Evolutionary conservation across 2,113 vertebrate genomes (phyloP).

Genomic region (Ageneiosus marmoratus): DNA sequence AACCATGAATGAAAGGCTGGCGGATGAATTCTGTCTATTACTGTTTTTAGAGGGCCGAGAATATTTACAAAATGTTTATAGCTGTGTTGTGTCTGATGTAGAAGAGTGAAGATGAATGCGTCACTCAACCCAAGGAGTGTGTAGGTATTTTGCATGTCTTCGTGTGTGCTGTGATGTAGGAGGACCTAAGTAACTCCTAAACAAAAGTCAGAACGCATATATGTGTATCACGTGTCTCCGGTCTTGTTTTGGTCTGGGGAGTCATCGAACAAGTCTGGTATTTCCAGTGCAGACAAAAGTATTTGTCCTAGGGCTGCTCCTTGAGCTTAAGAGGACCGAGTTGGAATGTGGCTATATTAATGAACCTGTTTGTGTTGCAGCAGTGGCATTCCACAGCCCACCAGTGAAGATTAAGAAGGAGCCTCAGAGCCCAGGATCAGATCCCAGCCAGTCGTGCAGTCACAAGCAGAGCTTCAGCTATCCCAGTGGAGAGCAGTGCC

Average conservation of each 20-base stretch:
- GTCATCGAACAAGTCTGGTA: slow-evolving; percentile 64
- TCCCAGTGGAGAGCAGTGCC: slow-evolving; percentile 89
- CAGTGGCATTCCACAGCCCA: slow-evolving; percentile 95
- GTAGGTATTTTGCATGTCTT: slow-evolving; percentile 65
- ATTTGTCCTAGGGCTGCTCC: slow-evolving; percentile 53
- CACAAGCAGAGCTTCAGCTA: slow-evolving; percentile 82
- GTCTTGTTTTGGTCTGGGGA: slow-evolving; percentile 55
- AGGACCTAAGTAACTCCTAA: slow-evolving; percentile 42
- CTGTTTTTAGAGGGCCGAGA: too few species aligned
- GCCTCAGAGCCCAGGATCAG: slow-evolving; percentile 84
- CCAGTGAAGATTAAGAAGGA: slow-evolving; percentile 95
- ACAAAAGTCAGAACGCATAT: slow-evolving; percentile 29
- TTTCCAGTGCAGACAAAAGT: slow-evolving; percentile 58
- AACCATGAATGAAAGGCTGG: slow-evolving; percentile 44
- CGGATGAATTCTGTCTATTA: slow-evolving; percentile 45
- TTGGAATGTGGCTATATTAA: slow-evolving; percentile 41
- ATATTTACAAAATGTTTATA: slow-evolving; percentile 56
- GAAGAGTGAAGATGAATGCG: slow-evolving; percentile 46
- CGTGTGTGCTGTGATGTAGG: slow-evolving; percentile 48
- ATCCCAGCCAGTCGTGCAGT: slow-evolving; percentile 85
- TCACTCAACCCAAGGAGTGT: slow-evolving; percentile 60
- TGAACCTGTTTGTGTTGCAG: slow-evolving; percentile 59
- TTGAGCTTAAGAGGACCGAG: slow-evolving; percentile 7
- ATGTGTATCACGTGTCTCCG: slow-evolving; percentile 47
- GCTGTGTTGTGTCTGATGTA: slow-evolving; percentile 69